These are phyloP conservation scores for Epirrhoe alternata DNA, from an alignment of 2,888 invertebrate species.

Conservation along the genomic window DNA sequence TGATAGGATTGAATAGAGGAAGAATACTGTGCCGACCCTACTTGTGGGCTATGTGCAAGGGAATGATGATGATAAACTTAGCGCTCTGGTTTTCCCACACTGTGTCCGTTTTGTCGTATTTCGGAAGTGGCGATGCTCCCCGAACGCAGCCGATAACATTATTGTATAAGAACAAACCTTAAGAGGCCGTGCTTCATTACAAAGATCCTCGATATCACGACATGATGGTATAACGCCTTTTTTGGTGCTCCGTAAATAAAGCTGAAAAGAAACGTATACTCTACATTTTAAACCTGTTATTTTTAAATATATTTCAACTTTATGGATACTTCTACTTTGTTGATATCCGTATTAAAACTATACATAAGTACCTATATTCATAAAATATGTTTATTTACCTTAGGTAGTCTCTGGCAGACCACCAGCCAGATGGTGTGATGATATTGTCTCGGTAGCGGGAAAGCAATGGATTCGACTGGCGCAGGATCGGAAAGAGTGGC, in stretches of 20 bases:
- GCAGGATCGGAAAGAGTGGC: no score
- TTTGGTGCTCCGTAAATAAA: slow-evolving; percentile 15
- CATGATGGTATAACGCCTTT: slow-evolving; percentile 30
- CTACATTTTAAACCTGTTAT: slow-evolving; percentile 7
- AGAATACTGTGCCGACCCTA: no score
- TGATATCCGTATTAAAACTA: no score
- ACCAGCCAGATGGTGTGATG: no score
- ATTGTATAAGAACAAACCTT: slow-evolving; percentile 49
- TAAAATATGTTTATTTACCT: no score
- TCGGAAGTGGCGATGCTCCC: slow-evolving; percentile 51
- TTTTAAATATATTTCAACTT: neutral
- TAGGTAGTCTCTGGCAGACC: no score
- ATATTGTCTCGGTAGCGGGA: no score
- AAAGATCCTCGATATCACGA: slow-evolving; percentile 45
- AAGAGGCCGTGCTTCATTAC: slow-evolving; percentile 44
- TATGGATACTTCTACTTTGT: neutral
- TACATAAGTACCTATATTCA: no score
- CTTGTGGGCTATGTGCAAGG: no score
- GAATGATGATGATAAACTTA: no score
- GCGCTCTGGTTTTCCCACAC: slow-evolving; percentile 23
- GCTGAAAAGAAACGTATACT: neutral
- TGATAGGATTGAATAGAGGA: no score
- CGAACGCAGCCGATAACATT: slow-evolving; percentile 54
- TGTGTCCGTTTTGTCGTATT: slow-evolving; percentile 44
- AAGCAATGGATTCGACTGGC: no score